Evolutionary conservation across 2,113 vertebrate species (phyloP), one percentile per base, ranked within the genome.

Genomic region (Cyprinodon variegatus): DNA sequence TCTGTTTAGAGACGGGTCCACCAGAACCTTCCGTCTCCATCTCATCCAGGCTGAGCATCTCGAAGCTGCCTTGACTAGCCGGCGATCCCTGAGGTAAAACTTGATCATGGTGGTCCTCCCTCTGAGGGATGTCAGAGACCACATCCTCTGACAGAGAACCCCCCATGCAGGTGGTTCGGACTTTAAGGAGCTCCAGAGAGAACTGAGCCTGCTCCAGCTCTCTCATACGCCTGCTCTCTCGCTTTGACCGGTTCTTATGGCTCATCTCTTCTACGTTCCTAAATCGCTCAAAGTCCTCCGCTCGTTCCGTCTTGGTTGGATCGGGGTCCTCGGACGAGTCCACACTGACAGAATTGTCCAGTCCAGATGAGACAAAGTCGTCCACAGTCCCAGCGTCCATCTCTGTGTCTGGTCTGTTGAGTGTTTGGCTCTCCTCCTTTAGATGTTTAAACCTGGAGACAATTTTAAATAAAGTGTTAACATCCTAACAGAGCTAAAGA

Each of bases 181-280:
- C 97, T 86, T 97, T 99, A 0, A 98, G 95, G 45, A 99, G 89
- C 84, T 98, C 96, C 86, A 99, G 86, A 87, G 96, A 98, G 87
- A 99, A 99, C 74, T 96, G 96, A 0, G 97, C 97, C 88, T 99
- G 98, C 29, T 99, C 97, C 82, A 99, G 92, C 67, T 99, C 98
- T 63, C 98, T 95, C 96, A 98, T 97, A 68, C 97, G 94, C 45
- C 97, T 93, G 83, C 96, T 98, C 86, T 97, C 96, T 79, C 98
- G 94, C 83, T 99, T 99, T 2, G 97, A 96, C 29, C 98, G 93
- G 43, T 93, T 97, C 79, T 95, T 98, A 43, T 95, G 95, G 79
- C 95, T 96, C 38, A 94, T 93, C 75, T 97, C 96, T 36, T 98
- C 97, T 22, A 92, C 70, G 0, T 94, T 95, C 75, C 94, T 93